These are phyloP conservation scores for Archips xylosteana DNA, from an alignment of 2,888 invertebrate species.

Conservation along the genomic window DNA sequence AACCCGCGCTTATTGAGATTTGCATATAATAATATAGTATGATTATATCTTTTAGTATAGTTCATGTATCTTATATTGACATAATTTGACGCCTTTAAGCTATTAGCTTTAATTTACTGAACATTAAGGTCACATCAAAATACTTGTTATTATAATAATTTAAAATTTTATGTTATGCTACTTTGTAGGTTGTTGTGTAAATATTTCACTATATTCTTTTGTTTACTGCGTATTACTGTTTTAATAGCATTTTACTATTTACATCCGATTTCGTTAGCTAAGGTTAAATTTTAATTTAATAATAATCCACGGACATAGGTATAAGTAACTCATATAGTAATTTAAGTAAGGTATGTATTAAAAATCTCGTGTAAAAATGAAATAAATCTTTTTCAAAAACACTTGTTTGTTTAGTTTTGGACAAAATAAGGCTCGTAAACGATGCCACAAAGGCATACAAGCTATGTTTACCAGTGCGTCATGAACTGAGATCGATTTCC, in stretches of 20 bases:
- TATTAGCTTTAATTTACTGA: slow-evolving; percentile 62
- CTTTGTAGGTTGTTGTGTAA: slow-evolving; percentile 79
- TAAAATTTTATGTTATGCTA: slow-evolving; percentile 72
- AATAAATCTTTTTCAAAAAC: slow-evolving; percentile 50
- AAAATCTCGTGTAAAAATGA: slow-evolving; percentile 77
- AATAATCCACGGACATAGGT: slow-evolving; percentile 63
- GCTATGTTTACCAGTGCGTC: slow-evolving; percentile 25
- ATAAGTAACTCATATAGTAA: slow-evolving; percentile 69
- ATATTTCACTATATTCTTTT: slow-evolving; percentile 74
- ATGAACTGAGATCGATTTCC: slow-evolving; percentile 23
- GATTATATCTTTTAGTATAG: slow-evolving; percentile 9
- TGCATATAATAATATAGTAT: slow-evolving; percentile 34
- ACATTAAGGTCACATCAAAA: slow-evolving; percentile 58
- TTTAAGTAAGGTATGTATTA: slow-evolving; percentile 48
- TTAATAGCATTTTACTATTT: slow-evolving; percentile 60
- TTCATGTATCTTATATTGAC: slow-evolving; percentile 48
- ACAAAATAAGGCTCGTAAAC: too few species aligned
- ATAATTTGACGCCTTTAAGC: slow-evolving; percentile 53
- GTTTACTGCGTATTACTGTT: slow-evolving; percentile 56
- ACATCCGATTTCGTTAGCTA: slow-evolving; percentile 63
- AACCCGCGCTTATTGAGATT: slow-evolving; percentile 28
- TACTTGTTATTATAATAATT: slow-evolving; percentile 71
- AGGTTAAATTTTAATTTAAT: slow-evolving; percentile 58
- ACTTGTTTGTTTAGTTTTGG: not conserved
- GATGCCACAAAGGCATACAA: too few species aligned